Evolutionary conservation across 2,113 vertebrate species (phyloP).

Genomic region (Okapia johnstoni): DNA sequence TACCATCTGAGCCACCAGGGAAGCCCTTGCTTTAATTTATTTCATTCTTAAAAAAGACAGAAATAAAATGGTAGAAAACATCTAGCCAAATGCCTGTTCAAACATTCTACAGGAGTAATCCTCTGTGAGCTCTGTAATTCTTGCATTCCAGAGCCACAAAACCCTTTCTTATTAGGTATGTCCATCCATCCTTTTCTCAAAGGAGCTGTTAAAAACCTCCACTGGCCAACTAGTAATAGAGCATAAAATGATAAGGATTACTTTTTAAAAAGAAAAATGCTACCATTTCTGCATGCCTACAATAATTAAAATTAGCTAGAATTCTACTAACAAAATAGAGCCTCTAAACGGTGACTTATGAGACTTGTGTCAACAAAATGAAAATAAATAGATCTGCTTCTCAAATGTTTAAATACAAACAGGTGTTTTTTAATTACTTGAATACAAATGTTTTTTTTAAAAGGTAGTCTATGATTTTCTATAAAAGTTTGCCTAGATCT

Average conservation of each 20-base stretch:
- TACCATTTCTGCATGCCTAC: background rate
- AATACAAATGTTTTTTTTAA: background rate
- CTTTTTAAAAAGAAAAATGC: background rate
- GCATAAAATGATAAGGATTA: background rate
- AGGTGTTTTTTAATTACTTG: background rate
- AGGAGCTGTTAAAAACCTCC: background rate
- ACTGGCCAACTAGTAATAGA: background rate
- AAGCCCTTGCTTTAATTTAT: background rate
- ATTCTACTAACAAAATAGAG: background rate
- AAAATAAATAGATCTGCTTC: background rate
- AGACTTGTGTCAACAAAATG: background rate
- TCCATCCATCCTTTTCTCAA: background rate
- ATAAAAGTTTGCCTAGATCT: background rate
- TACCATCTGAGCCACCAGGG: background rate
- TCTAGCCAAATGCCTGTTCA: background rate
- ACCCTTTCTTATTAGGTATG: background rate
- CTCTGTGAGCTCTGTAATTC: background rate
- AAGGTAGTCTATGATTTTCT: background rate
- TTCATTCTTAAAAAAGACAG: background rate
- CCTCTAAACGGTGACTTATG: background rate
- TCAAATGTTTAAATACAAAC: background rate
- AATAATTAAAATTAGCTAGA: background rate
- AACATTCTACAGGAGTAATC: background rate
- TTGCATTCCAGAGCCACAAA: background rate
- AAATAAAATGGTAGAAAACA: background rate